phyloP scores from a whole-genome alignment of 2,797 vertebrate species.

The Lutjanus campechanus region DNA sequence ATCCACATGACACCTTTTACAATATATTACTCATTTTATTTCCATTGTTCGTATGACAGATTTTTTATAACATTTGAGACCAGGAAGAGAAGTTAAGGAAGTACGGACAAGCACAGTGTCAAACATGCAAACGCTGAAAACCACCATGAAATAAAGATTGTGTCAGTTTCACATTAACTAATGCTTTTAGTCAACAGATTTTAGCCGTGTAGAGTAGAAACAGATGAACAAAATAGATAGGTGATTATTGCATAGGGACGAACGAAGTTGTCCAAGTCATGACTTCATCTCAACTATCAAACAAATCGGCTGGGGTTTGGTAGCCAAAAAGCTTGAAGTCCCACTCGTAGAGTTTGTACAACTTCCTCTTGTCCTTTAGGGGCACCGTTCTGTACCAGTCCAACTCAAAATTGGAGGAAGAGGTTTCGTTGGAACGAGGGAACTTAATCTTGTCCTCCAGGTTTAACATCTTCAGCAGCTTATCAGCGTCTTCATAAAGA shows the following conservation, averaged over 20 bases:
- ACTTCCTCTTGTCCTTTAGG: constrained; percentile 85
- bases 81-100: too few species aligned
- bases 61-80: too few species aligned
- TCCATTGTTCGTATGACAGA: too few species aligned
- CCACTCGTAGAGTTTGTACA: constrained; percentile 89
- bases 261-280: not conserved
- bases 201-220: too few species aligned
- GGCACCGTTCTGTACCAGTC: constrained; percentile 89
- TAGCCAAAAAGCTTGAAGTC: constrained; percentile 92
- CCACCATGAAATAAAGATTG: too few species aligned
- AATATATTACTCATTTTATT: too few species aligned
- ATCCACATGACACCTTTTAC: too few species aligned
- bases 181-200: too few species aligned
- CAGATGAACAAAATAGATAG: too few species aligned
- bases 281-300: constrained; percentile 46
- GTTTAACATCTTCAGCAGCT: constrained; percentile 81
- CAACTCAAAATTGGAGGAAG: constrained; percentile 82
- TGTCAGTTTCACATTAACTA: too few species aligned
- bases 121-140: too few species aligned
- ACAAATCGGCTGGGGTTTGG: constrained; percentile 77
- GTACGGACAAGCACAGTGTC: too few species aligned
- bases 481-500: constrained; percentile 87
- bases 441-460: constrained; percentile 89
- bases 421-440: constrained; percentile 87
- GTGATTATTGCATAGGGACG: not conserved